Evolutionary conservation across 2,888 invertebrate species (phyloP).

Genomic region (Synergus itoensis): DNA sequence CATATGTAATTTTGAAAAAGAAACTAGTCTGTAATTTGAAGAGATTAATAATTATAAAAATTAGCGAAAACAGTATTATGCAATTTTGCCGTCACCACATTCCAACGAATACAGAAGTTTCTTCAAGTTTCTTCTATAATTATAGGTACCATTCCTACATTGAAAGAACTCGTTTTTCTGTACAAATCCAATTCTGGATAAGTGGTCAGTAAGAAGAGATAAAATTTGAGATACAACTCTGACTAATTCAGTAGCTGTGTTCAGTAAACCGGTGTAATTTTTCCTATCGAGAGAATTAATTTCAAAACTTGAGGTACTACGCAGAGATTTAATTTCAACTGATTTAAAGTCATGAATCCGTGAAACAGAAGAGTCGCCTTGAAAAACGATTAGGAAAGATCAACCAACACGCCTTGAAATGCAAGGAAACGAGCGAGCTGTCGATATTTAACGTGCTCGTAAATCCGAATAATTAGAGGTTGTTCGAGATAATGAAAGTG

Average conservation of each 20-base stretch:
- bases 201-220: constrained; percentile 34
- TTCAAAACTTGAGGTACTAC: not conserved
- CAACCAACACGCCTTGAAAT: constrained; percentile 49
- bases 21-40: constrained; percentile 9
- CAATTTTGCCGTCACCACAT: constrained; percentile 23
- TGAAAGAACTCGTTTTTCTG: constrained; percentile 34
- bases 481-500: constrained; percentile 59
- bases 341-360: constrained; percentile 5
- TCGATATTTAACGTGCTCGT: constrained; percentile 65
- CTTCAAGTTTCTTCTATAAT: constrained; percentile 9
- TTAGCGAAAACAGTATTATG: constrained; percentile 33
- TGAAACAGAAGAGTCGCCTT: constrained; percentile 56
- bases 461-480: constrained; percentile 69
- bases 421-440: constrained; percentile 52
- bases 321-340: not conserved
- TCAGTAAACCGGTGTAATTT: constrained; percentile 23
- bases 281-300: not conserved
- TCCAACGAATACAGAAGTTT: constrained; percentile 32
- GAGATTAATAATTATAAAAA: constrained; percentile 24
- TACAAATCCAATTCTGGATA: constrained; percentile 37
- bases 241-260: constrained; percentile 21
- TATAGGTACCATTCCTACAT: constrained; percentile 33
- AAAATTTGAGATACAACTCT: constrained; percentile 30
- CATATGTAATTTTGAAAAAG: not conserved
- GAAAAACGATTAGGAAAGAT: constrained; percentile 53